Percentiles rank a stretch among this genome's conserved stretches.
phyloP scores from a whole-genome alignment of 2,888 invertebrate species.

The Nomada ferruginata region DNA sequence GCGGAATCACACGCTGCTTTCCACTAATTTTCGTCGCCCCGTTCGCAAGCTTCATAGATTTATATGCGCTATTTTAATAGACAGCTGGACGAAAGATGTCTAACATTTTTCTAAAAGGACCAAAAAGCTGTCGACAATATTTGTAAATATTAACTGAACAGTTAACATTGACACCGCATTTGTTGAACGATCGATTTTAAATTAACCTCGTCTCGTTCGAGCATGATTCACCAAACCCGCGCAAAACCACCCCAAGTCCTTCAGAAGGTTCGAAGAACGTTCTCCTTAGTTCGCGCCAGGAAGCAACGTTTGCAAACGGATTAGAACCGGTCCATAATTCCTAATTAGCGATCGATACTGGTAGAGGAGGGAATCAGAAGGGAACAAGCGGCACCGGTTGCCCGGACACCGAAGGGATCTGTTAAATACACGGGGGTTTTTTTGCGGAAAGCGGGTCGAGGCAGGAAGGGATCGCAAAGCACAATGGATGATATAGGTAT shows the following conservation, averaged over 20 bases:
- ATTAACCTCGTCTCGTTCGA: background rate
- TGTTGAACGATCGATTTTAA: background rate
- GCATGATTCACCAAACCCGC: slow-evolving; percentile 11
- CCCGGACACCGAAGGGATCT: slow-evolving; percentile 43
- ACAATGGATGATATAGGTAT: slow-evolving; percentile 77
- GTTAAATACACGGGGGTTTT: slow-evolving; percentile 61
- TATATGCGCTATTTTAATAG: background rate
- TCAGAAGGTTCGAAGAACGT: background rate
- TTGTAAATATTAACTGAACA: no score
- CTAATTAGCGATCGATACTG: slow-evolving; percentile 53
- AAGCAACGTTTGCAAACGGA: slow-evolving; percentile 41
- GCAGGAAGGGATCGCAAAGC: slow-evolving; percentile 49
- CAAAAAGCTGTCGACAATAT: no score
- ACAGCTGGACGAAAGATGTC: no score
- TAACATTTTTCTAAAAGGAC: no score
- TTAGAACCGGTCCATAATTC: slow-evolving; percentile 42
- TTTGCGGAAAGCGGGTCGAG: slow-evolving; percentile 50
- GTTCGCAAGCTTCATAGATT: background rate
- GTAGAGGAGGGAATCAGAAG: background rate
- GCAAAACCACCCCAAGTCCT: slow-evolving; percentile 25
- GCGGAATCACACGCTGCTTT: background rate
- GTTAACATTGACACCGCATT: background rate
- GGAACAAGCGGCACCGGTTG: background rate
- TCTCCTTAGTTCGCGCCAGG: background rate
- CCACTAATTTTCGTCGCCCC: background rate